Evolutionary conservation across 2,888 invertebrate genomes (phyloP), one percentile per base, ranked within the genome.

Genomic region (Aspidapion aeneum): DNA sequence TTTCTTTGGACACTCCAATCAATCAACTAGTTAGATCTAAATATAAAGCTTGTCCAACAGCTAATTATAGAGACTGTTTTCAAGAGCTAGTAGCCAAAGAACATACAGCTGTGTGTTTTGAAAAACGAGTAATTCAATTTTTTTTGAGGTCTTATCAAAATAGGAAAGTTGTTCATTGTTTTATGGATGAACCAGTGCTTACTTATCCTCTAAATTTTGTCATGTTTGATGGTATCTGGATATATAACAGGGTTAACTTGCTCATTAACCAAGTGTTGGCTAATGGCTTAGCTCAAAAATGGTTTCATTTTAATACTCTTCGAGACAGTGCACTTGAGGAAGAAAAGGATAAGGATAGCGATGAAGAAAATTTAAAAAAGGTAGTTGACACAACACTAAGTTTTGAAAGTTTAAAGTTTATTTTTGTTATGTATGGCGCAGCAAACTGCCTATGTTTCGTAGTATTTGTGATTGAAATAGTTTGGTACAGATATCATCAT

Each of bases 151-250:
- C 69, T 50, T 74, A 74, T 49, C 22, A 64, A 18, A 69, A 70
- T 20, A 71, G 71, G 18, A 66, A 61, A 2, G 70, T 72, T 0
- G 58, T 71, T 21, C 66, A 75, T 18, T 71, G 73, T 57, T 72
- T 72, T 57, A 70, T 77, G 54, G 68, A 72, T 22, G 64, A 73
- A 1, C 72, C 73, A 18, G 71, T 77, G 1, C 73, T 75, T 2
- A 73, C 72, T 16, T 76, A 73, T 68, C 76, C 77, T 1, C 64
- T 78, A 2, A 75, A 75, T 68, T 74, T 79, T 68, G 62, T 76
- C n/a, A 71, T 76, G 69, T 68, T 71, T 3, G 77, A 77, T 67
- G 78, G 78, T 2, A 77, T 77, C 68, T 77, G 74, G 21, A 68
- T 77, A 12, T 71, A 68, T 18, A 61, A 69, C 1, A 58, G 66